Evolutionary conservation across 2,113 vertebrate genomes (phyloP).

Genomic region (Phrynosoma platyrhinos): DNA sequence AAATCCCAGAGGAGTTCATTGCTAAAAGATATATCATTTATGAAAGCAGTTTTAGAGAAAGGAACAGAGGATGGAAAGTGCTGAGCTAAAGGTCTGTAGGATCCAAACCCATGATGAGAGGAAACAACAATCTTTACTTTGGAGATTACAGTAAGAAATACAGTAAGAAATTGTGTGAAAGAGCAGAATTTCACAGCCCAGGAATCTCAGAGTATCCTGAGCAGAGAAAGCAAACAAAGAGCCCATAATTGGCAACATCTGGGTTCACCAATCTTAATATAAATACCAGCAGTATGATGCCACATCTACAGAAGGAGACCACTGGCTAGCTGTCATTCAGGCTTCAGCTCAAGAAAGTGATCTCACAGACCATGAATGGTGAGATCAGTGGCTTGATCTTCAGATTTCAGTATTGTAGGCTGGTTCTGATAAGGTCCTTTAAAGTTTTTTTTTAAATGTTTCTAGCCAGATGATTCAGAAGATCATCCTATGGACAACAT

Average conservation of each 20-base stretch:
- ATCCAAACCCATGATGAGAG: constrained; percentile 1
- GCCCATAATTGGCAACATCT: not conserved
- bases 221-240: not conserved
- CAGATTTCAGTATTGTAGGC: too few species aligned
- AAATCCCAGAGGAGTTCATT: not conserved
- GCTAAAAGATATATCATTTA: not conserved
- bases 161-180: not conserved
- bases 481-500: not conserved
- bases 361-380: too few species aligned
- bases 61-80: constrained; percentile 28
- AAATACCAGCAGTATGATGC: not conserved
- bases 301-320: not conserved
- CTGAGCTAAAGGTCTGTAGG: constrained; percentile 2
- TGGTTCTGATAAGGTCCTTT: not conserved
- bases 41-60: constrained; percentile 29
- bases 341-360: not conserved
- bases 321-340: not conserved
- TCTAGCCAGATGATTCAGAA: not conserved
- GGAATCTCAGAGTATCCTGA: not conserved
- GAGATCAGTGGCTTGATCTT: too few species aligned
- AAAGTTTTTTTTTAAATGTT: not conserved
- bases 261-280: too few species aligned
- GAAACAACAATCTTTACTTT: constrained; percentile 16
- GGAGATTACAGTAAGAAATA: not conserved
- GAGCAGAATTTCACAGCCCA: not conserved